Evolutionary conservation across 2,888 invertebrate species (phyloP), one percentile per base, ranked within the genome.

Genomic region (Tortricodes alternella): DNA sequence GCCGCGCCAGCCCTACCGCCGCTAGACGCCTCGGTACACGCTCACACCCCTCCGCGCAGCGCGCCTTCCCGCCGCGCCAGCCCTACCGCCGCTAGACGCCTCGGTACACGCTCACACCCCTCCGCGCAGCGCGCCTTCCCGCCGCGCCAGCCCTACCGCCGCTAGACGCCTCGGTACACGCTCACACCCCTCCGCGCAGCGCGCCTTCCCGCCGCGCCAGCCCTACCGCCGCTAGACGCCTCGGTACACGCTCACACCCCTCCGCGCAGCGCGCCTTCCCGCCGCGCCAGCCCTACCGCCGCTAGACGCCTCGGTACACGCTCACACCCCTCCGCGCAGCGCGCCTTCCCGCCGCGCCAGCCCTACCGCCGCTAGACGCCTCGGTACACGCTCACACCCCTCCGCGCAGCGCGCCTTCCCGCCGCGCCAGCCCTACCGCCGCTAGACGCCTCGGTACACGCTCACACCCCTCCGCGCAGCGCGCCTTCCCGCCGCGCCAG

Each of bases 371-470:
- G 46, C 39, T 46, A 35, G 49, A 19, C 24, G 23, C 5, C 24
- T 24, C 24, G 24, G 24, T 24, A 24, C 24, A 6, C 2, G 8
- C 9, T 8, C 24, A 24, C 23, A 23, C 23, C 23, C n/a, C n/a
- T n/a, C 37, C 38, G 6, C 46, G 13, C 59, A 37, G 29, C 38
- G 37, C 7, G 8, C 32, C 38, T 13, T 16, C 2, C 29, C 19
- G 34, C 35, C 19, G 65, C 65, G 48, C 70, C n/a, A n/a, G n/a
- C n/a, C n/a, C n/a, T n/a, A n/a, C n/a, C n/a, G n/a, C 63, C 83
- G 89, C 60, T 85, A 79, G 66, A 70, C 73, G 68, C 80, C 79
- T 73, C 88, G 81, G 72, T n/a, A n/a, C n/a, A n/a, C n/a, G n/a
- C n/a, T n/a, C n/a, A n/a, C n/a, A n/a, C n/a, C n/a, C n/a, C n/a